Evolutionary conservation across 2,888 invertebrate species (phyloP), one percentile per base, ranked within the genome.

Genomic region (Diachrysia chrysitis): DNA sequence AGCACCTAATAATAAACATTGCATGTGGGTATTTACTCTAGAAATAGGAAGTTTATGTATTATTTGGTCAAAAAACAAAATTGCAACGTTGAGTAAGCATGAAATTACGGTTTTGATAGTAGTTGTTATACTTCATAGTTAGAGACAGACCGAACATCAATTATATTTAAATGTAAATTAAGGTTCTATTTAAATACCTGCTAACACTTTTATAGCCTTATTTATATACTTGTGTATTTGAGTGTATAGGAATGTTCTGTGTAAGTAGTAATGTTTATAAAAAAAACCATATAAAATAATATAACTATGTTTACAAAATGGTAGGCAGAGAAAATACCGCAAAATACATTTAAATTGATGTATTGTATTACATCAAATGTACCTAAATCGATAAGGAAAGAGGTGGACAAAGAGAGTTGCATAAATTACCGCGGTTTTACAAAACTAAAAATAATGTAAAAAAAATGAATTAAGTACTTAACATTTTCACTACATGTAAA

Each of bases 61-160:
- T 42, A 42, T n/a, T 42, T 2, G 16, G 37, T 14, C 37, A 37
- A 37, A 16, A 37, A 37, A 37, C n/a, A n/a, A n/a, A n/a, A n/a
- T n/a, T 42, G 58, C 46, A 57, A 25, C 29, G 63, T 29, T 32
- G 55, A 65, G 65, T 32, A 19, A 60, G 64, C 53, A 63, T 23
- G 54, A 42, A 67, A 66, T 67, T 55, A 66, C 19, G 56, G 69
- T 64, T 62, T 62, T 58, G 63, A 68, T 62, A 71, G 79, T 63
- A 75, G 76, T 81, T 70, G 63, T 75, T 81, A 81, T 79, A 81
- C 82, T 81, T 75, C 23, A 71, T 81, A 81, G 81, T 82, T 83
- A 81, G 81, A 78, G 71, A 80, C 65, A 78, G 81, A 78, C 78
- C 69, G 48, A 67, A 74, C 69, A 76, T 74, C 63, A 64, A 74